phyloP scores from a whole-genome alignment of 2,888 invertebrate genomes.

The Aromia moschata region DNA sequence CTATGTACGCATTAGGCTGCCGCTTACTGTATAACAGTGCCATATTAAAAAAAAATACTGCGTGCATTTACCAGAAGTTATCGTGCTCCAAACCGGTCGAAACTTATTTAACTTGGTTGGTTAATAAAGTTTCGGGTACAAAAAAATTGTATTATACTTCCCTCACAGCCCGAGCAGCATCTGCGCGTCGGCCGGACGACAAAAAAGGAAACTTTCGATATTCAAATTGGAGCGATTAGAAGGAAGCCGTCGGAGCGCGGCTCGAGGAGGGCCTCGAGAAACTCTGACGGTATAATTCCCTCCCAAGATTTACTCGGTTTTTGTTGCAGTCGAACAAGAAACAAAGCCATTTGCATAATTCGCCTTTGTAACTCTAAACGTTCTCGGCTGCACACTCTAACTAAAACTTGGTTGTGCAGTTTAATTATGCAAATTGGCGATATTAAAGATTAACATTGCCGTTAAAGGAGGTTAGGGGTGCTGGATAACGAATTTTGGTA shows the following conservation, averaged over 20 bases:
- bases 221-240: constrained; percentile 23
- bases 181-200: background rate
- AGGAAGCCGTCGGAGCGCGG: constrained; percentile 10
- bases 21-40: too few relatives aligned
- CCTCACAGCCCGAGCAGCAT: background rate
- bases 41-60: too few relatives aligned
- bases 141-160: too few relatives aligned
- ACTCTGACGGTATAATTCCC: constrained; percentile 33
- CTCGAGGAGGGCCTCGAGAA: constrained; percentile 20
- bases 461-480: background rate
- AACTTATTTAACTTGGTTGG: too few relatives aligned
- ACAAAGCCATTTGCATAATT: constrained; percentile 41
- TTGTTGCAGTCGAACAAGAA: constrained; percentile 35
- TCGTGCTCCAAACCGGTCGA: too few relatives aligned
- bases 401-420: constrained; percentile 1
- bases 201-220: constrained; percentile 17
- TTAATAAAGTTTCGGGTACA: background rate
- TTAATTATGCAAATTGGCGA: constrained; percentile 23
- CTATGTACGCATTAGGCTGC: too few relatives aligned
- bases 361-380: constrained; percentile 27
- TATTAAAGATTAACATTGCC: constrained; percentile 7
- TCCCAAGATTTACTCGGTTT: constrained; percentile 35
- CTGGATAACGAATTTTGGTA: too few relatives aligned
- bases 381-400: constrained; percentile 12
- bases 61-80: too few relatives aligned